Evolutionary conservation across 2,888 invertebrate genomes (phyloP).

Genomic region (Caenorhabditis sp.): DNA sequence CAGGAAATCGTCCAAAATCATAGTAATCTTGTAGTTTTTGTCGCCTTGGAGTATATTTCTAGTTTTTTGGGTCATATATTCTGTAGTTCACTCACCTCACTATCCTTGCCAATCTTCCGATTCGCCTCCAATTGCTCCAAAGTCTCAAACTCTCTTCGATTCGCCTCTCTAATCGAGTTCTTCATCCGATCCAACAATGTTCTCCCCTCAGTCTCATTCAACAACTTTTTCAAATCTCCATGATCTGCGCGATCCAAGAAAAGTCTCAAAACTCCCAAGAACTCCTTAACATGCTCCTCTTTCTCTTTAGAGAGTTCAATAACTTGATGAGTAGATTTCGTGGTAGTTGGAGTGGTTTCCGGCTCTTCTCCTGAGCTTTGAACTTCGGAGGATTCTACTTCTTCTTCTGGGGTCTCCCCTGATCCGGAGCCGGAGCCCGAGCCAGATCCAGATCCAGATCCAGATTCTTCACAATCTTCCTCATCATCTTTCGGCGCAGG

Average conservation of each 20-base stretch:
- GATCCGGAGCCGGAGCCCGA: neutral
- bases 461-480: conserved; percentile 35
- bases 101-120: conserved; percentile 20
- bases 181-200: conserved; percentile 41
- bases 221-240: conserved; percentile 38
- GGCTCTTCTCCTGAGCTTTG: neutral
- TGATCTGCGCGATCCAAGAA: conserved; percentile 39
- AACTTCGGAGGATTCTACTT: neutral
- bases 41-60: too few species aligned
- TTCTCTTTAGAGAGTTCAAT: conserved; percentile 15
- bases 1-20: too few species aligned
- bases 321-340: neutral
- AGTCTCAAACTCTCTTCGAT: conserved; percentile 37
- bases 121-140: conserved; percentile 25
- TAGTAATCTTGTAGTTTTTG: too few species aligned
- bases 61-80: too few species aligned
- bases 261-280: conserved; percentile 32
- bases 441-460: conserved; percentile 4
- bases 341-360: neutral
- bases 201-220: conserved; percentile 38
- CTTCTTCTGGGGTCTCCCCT: neutral
- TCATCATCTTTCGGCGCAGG: conserved; percentile 20
- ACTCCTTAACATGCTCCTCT: conserved; percentile 41
- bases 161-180: conserved; percentile 38
- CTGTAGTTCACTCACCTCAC: conserved; percentile 1